These are phyloP conservation scores for Mungos mungo DNA, from an alignment of 2,113 vertebrate genomes.

Conservation along the genomic window DNA sequence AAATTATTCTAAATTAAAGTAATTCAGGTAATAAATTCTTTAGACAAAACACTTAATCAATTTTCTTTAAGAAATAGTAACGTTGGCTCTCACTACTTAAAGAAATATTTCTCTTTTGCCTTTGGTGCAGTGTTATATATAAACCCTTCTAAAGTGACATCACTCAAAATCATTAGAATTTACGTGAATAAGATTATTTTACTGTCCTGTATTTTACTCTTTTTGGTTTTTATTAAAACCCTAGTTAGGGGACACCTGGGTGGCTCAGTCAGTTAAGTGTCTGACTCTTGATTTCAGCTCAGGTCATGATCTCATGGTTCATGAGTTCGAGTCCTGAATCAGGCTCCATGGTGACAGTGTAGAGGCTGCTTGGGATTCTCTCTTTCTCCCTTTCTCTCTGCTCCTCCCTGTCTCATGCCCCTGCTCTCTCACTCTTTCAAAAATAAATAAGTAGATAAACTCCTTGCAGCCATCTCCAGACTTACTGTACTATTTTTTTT, in stretches of 20 bases:
- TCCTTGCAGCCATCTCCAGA: neutral
- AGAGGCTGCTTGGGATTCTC: too few relatives aligned
- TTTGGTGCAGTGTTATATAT: neutral
- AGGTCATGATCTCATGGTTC: too few relatives aligned
- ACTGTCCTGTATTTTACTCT: neutral
- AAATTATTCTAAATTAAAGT: neutral
- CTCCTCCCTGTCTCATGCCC: too few relatives aligned
- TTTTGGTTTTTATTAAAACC: neutral
- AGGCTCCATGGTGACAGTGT: too few relatives aligned
- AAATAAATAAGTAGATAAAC: too few relatives aligned
- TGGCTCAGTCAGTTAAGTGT: too few relatives aligned
- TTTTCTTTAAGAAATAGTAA: neutral
- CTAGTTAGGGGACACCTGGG: neutral
- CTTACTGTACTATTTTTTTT: neutral
- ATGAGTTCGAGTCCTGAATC: too few relatives aligned
- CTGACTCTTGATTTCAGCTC: too few relatives aligned
- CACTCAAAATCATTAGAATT: neutral
- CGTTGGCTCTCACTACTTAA: neutral
- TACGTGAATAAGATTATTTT: neutral
- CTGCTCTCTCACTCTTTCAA: too few relatives aligned
- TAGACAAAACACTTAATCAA: neutral
- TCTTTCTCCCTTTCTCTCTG: too few relatives aligned
- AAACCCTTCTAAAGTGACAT: neutral
- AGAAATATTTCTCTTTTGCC: neutral
- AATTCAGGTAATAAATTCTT: neutral